Evolutionary conservation across 2,113 vertebrate genomes (phyloP), one percentile per base, ranked within the genome.

Genomic region (Mus pahari): DNA sequence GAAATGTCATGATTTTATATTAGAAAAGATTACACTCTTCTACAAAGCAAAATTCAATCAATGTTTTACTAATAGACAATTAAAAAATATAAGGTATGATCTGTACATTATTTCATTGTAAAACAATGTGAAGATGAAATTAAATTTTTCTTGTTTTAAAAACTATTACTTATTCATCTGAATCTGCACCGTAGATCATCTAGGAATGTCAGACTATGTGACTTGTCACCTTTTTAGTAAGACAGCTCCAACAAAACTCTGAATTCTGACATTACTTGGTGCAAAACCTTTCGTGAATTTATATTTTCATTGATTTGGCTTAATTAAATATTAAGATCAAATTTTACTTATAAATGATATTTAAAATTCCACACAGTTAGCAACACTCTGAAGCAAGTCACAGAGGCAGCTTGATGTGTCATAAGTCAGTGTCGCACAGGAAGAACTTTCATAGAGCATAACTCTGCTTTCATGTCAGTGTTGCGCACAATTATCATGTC

Each of bases 271-370:
- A 28, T 90, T 55, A 28, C 93, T 33, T 62, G 9, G 7, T 28
- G n/a, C 89, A 73, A 83, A n/a, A 42, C 42, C 22, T 96, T 96
- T 94, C 14, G 71, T 96, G 10, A 89, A 8, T 7, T 81, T 5
- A 28, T 91, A 77, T 97, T 96, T 97, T 75, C 55, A 90, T 90
- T 96, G 81, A 86, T 91, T 92, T 96, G 97, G 1, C 33, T 86
- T 98, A 93, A 95, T 97, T 97, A 97, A 95, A 94, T 83, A 19
- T 94, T 82, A 98, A 98, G 86, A 92, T 97, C 92, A 97, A 81
- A 12, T 98, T 97, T 94, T 90, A 96, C 97, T 97, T 96, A 89
- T 94, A 96, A 97, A 75, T 93, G 2, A 13, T 93, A 97, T 97
- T 96, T 86, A 93, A 96, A 97, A 95, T 73, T 95, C 91, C 92